phyloP scores from a whole-genome alignment of 2,797 vertebrate genomes.

The Brachymystax lenok region DNA sequence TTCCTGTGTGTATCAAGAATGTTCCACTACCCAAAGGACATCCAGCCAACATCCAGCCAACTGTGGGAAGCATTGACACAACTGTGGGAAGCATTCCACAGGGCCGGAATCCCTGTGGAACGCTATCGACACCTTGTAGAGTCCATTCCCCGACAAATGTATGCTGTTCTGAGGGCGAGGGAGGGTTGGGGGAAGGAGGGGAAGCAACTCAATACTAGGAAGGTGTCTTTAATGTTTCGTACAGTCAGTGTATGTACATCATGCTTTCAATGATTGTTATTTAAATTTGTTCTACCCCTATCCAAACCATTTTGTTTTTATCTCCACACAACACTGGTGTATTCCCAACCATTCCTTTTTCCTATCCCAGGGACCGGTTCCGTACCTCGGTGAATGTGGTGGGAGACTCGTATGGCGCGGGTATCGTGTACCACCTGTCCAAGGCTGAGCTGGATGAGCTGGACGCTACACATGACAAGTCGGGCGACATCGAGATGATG shows the following conservation, averaged over 20 bases:
- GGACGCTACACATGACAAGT: conserved; percentile 85
- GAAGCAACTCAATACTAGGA: too few relatives aligned
- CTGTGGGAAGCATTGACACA: too few relatives aligned
- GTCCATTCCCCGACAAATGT: too few relatives aligned
- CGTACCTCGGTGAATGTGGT: conserved; percentile 98
- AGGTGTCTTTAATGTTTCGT: too few relatives aligned
- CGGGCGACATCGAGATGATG: conserved; percentile 94
- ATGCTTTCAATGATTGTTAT: background rate
- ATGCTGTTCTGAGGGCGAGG: too few relatives aligned
- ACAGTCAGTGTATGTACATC: background rate
- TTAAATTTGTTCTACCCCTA: background rate
- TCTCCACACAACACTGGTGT: background rate
- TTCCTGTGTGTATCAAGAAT: too few relatives aligned
- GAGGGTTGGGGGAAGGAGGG: too few relatives aligned
- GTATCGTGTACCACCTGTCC: conserved; percentile 96
- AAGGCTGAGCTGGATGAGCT: conserved; percentile 91
- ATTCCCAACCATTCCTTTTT: background rate
- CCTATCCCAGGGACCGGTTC: conserved; percentile 89
- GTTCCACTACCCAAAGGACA: too few relatives aligned
- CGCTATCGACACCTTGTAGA: too few relatives aligned
- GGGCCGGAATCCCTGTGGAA: too few relatives aligned
- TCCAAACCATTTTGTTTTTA: background rate
- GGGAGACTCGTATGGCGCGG: conserved; percentile 96
- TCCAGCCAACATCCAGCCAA: too few relatives aligned
- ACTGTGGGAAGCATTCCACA: too few relatives aligned